Percentiles rank a stretch among this genome's conserved stretches.
Conservation (phyloP, 2,888 invertebrate genomes). For the Dryadula phaetusa region DNA sequence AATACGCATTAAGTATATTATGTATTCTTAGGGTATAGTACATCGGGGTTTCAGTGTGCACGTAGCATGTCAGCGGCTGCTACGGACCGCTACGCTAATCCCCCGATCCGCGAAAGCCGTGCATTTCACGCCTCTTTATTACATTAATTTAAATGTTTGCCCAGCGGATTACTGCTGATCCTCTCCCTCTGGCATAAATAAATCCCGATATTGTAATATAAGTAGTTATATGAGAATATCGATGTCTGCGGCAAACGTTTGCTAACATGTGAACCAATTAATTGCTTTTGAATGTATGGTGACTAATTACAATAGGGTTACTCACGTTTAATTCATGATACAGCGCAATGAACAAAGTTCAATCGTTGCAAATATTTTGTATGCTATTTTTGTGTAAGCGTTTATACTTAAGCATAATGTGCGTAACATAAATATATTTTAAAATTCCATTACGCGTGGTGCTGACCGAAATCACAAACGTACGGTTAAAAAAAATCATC, state of each 20-base stretch:
- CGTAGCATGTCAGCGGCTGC: slow-evolving; percentile 48
- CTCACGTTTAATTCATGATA: not conserved
- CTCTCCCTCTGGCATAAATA: slow-evolving; percentile 60
- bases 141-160: slow-evolving; percentile 84
- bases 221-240: slow-evolving; percentile 29
- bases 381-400: not conserved
- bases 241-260: slow-evolving; percentile 26
- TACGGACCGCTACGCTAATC: slow-evolving; percentile 60
- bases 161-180: slow-evolving; percentile 61
- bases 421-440: not conserved
- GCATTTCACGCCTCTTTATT: slow-evolving; percentile 80
- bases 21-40: slow-evolving; percentile 25
- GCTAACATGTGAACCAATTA: slow-evolving; percentile 22
- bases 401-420: too few relatives aligned
- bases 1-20: not conserved
- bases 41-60: slow-evolving; percentile 23
- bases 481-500: too few relatives aligned
- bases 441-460: not conserved
- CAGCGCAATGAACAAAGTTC: not conserved
- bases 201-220: slow-evolving; percentile 51
- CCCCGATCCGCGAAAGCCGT: slow-evolving; percentile 68
- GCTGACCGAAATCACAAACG: too few relatives aligned
- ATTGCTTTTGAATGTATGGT: slow-evolving; percentile 25
- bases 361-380: not conserved
- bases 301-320: slow-evolving; percentile 13